phyloP scores from a whole-genome alignment of 2,113 vertebrate genomes.

The Pluvianellus socialis region DNA sequence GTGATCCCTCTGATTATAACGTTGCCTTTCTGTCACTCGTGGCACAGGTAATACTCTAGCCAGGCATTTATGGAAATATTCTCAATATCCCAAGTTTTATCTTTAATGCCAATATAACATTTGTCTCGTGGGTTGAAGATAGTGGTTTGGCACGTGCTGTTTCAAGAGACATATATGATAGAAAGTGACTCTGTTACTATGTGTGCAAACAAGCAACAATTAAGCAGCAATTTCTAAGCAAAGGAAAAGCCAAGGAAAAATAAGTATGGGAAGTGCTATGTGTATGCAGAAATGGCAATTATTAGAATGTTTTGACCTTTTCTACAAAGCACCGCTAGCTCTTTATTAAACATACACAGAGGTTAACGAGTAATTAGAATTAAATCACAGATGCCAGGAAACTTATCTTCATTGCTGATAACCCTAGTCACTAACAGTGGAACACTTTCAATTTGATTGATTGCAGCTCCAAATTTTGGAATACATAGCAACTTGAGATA shows the following conservation, averaged over 20 bases:
- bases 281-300: neutral
- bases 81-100: neutral
- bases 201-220: neutral
- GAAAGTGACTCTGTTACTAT: neutral
- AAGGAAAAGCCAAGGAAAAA: conserved; percentile 1
- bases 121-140: neutral
- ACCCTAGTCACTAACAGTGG: neutral
- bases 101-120: neutral
- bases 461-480: neutral
- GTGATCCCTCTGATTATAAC: neutral
- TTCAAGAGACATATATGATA: neutral
- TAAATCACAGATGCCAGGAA: neutral
- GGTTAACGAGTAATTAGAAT: conserved; percentile 35
- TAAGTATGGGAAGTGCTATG: neutral
- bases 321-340: neutral
- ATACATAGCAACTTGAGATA: neutral
- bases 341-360: conserved; percentile 20
- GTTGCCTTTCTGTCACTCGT: neutral
- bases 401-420: neutral
- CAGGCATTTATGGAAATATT: neutral
- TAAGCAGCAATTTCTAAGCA: neutral
- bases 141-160: neutral
- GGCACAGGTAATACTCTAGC: neutral
- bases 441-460: neutral
- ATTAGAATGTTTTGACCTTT: conserved; percentile 15